Evolutionary conservation across 2,888 invertebrate genomes (phyloP).

Genomic region (Chrysomela aeneicollis): DNA sequence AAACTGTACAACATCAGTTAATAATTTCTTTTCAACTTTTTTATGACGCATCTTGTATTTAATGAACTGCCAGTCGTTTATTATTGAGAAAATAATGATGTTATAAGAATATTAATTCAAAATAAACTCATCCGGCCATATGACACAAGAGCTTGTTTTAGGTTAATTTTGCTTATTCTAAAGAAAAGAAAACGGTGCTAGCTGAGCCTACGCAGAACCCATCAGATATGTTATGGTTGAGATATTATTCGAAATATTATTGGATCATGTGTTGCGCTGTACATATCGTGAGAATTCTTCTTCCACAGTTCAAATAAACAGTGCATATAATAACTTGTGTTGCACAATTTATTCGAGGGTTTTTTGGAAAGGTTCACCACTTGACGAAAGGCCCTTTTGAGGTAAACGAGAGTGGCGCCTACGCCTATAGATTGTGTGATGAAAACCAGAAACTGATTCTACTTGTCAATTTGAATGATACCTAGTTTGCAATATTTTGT

Average conservation of each 20-base stretch:
- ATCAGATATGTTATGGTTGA: constrained; percentile 42
- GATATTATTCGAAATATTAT: constrained; percentile 46
- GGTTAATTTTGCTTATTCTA: constrained; percentile 40
- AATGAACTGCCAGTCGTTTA: constrained; percentile 40
- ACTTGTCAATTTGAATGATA: too few species aligned
- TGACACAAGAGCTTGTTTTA: constrained; percentile 47
- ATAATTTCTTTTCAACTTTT: constrained; percentile 34
- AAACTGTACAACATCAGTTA: constrained; percentile 37
- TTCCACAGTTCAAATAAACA: constrained; percentile 26
- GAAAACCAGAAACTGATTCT: constrained; percentile 3
- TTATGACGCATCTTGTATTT: constrained; percentile 29
- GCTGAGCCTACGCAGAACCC: constrained; percentile 43
- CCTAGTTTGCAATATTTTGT: too few species aligned
- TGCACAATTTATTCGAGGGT: constrained; percentile 17
- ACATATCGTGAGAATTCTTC: constrained; percentile 44
- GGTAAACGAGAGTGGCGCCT: constrained; percentile 23
- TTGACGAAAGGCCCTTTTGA: constrained; percentile 28
- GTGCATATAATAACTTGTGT: constrained; percentile 4
- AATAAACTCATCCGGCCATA: constrained; percentile 50
- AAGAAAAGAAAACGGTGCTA: constrained; percentile 42
- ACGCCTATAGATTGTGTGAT: neutral
- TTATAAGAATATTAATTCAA: constrained; percentile 51
- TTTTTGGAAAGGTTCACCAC: constrained; percentile 17
- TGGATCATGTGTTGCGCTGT: constrained; percentile 47
- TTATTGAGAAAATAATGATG: constrained; percentile 38